phyloP scores from a whole-genome alignment of 2,797 vertebrate genomes.

The Rhinella marina region DNA sequence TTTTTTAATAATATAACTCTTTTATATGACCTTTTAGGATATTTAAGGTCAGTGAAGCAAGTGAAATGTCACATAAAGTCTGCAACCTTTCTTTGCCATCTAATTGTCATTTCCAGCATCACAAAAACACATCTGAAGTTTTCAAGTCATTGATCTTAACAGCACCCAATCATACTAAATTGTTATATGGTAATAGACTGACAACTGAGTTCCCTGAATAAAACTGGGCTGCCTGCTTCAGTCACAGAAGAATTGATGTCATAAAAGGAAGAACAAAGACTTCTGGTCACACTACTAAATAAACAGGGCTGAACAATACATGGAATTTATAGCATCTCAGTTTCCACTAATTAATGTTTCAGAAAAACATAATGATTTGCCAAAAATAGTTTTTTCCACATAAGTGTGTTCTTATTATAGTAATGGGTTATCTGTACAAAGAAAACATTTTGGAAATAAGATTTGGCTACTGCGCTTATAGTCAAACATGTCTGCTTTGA shows the following conservation, averaged over 20 bases:
- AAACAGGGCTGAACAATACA: constrained; percentile 35
- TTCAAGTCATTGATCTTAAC: constrained; percentile 46
- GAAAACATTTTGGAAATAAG: neutral
- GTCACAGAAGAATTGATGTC: constrained; percentile 40
- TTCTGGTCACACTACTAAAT: constrained; percentile 20
- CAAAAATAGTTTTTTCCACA: neutral
- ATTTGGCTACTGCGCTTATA: neutral
- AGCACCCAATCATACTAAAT: constrained; percentile 28
- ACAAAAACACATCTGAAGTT: constrained; percentile 39
- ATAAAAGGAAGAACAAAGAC: constrained; percentile 46
- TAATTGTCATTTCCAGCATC: constrained; percentile 35
- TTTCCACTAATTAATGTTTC: constrained; percentile 15
- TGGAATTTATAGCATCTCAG: constrained; percentile 41
- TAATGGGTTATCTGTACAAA: neutral
- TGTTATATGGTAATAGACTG: constrained; percentile 30
- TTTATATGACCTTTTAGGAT: constrained; percentile 11
- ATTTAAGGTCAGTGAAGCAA: neutral
- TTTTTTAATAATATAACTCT: neutral
- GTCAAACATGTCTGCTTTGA: neutral
- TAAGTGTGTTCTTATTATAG: neutral
- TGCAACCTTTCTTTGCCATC: constrained; percentile 29
- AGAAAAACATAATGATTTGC: neutral
- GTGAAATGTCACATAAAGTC: neutral
- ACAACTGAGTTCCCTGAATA: constrained; percentile 7
- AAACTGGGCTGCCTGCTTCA: constrained; percentile 18